Evolutionary conservation across 2,888 invertebrate genomes (phyloP), one percentile per base, ranked within the genome.

Genomic region (Caenorhabditis sp.): DNA sequence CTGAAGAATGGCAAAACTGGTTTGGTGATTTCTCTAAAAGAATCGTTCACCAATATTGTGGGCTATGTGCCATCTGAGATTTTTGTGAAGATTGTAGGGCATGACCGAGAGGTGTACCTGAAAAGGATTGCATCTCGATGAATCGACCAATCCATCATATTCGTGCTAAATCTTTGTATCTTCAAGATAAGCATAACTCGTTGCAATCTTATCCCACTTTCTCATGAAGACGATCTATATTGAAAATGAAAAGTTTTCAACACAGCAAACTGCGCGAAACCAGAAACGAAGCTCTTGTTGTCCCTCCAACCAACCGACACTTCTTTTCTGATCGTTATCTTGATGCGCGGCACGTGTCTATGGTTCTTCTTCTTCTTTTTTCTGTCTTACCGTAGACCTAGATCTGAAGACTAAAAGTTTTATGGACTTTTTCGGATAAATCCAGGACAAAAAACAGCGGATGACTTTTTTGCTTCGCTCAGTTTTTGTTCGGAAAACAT

Each of bases 321-420:
- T 68, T 54, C 51, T 64, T 41, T 38, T 28, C 47, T 56, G 72
- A 72, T 73, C 8, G 19, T 58, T 63, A 80, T 73, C 72, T 66
- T 68, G 75, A 75, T 81, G 22, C 41, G 69, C 81, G 75, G 81
- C 81, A 81, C 81, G 81, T 81, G 81, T 61, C 81, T 22, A 49
- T 59, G 66, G 75, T 56, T 74, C 44, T 28, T 31, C 0, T 49
- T 22, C 31, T 24, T 22, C 8, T 26, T 64, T 3, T 28, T 35
- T 22, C 8, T 26, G 56, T 3, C 22, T 35, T 74, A 69, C 80
- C 73, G 68, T 80, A 80, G 19, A 31, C 74, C 68, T 61, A 76
- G 38, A 58, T 73, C 28, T 51, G 7, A 19, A n/a, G 35, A 14
- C 38, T 10, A 26, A 26, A 80, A 80, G 80, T 80, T 80, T 80